phyloP scores from a whole-genome alignment of 1,140 invertebrate genomes.

The Eufriesea mexicana region DNA sequence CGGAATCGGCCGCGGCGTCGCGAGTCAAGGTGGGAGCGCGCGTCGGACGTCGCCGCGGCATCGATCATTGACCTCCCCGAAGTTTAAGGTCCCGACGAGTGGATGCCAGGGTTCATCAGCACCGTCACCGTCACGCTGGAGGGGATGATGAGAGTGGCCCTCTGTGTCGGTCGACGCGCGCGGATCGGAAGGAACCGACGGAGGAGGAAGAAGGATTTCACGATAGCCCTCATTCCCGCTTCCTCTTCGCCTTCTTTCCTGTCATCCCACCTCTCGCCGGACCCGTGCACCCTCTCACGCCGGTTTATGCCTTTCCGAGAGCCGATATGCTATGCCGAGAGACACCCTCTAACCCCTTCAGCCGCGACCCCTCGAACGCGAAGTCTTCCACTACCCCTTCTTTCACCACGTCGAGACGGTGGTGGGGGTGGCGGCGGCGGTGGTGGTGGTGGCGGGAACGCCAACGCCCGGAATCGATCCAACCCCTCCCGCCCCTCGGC shows the following conservation, averaged over 20 bases:
- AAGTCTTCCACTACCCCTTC: conserved; percentile 47
- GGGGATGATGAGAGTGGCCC: conserved; percentile 6
- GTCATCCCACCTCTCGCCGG: too few relatives aligned
- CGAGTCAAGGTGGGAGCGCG: conserved; percentile 41
- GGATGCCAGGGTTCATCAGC: conserved; percentile 61
- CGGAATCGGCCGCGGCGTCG: background rate
- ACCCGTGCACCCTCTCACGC: background rate
- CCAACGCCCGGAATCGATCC: conserved; percentile 82
- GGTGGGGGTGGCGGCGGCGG: conserved; percentile 22
- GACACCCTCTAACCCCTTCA: conserved; percentile 48
- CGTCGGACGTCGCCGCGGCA: conserved; percentile 29
- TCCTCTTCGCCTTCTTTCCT: background rate
- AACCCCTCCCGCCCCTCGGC: conserved; percentile 69
- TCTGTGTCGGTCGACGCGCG: background rate
- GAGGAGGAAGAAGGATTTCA: conserved; percentile 22
- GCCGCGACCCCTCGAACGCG: conserved; percentile 49
- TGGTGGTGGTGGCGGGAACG: conserved; percentile 51
- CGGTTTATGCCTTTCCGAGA: conserved; percentile 13
- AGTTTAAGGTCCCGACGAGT: conserved; percentile 76
- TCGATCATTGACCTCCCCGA: conserved; percentile 70
- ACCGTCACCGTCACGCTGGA: background rate
- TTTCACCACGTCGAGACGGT: too few relatives aligned
- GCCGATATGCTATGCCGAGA: conserved; percentile 34
- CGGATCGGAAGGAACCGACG: conserved; percentile 10
- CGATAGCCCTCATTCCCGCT: conserved; percentile 17